Base-by-base conservation (phyloP, 2,888 invertebrate species). In the Plemyria rubiginata region DNA sequence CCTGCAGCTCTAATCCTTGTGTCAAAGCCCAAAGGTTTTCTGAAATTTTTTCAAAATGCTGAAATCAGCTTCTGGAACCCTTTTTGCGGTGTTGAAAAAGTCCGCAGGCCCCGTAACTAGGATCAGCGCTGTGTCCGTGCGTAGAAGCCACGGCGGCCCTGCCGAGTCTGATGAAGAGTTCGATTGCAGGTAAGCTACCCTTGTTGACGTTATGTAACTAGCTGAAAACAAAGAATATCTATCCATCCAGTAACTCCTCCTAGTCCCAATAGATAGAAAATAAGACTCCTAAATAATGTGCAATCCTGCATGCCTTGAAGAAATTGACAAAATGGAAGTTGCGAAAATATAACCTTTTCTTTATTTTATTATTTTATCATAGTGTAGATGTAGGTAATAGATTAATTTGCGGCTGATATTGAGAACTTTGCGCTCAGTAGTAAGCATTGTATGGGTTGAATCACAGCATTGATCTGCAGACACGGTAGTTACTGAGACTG, bases 101-200 rank as follows among this genome's bases (percentile, higher is more conserved):
- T 86, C 92, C 66, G 72, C 92, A 72, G 71, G 84, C 46, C 88
- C 91, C 7, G 72, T 86, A 0, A 79, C 80, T 32, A 88, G 86
- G 77, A 82, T 82, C 63, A 83, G 80, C 75, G 85, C 86, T 58
- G 84, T 84, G 45, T 77, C 87, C 15, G 79, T 83, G 55, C 82
- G 92, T 57, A 80, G 79, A 66, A 57, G 86, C 38, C 94, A 94
- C 73, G 93, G 84, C 9, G 92, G 88, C 11, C 84, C 93, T 46
- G 93, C 94, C 28, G 97, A 98, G 87, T 94, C 96, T 43, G 97
- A 97, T 70, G 97, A 96, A 79, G 96, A 97, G 80, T 98, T 98
- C 87, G 98, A 98, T 87, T 90, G 94, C 75, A 95, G 95, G 90
- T 94, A 90, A 91, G 87, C 70, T 66, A 70, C 65, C 68, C 70